phyloP scores from a whole-genome alignment of 2,797 vertebrate species.

The Helicolenus hilgendorfi region DNA sequence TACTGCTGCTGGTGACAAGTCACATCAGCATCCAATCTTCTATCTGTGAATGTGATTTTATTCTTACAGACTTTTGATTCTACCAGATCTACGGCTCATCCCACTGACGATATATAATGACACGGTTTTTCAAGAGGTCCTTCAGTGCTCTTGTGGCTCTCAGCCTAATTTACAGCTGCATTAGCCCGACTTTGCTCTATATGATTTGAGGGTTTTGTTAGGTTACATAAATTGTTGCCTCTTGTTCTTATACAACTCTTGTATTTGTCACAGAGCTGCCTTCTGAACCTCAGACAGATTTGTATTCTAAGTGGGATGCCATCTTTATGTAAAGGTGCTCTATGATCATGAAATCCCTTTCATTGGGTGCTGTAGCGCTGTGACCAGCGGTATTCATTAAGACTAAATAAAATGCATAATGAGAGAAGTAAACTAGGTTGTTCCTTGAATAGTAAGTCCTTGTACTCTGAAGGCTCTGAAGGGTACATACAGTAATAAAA shows the following conservation, averaged over 20 bases:
- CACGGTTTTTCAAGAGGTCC: slow-evolving; percentile 19
- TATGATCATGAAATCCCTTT: slow-evolving; percentile 50
- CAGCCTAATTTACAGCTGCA: slow-evolving; percentile 22
- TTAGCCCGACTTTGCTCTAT: slow-evolving; percentile 25
- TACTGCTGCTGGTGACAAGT: neutral
- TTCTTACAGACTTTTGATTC: slow-evolving; percentile 24
- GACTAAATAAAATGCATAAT: slow-evolving; percentile 53
- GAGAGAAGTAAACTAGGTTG: slow-evolving; percentile 51
- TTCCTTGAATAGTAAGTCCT: slow-evolving; percentile 43
- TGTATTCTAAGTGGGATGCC: slow-evolving; percentile 35
- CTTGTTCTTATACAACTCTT: slow-evolving; percentile 20
- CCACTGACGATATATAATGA: neutral
- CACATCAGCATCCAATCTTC: slow-evolving; percentile 2
- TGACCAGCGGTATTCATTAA: slow-evolving; percentile 59
- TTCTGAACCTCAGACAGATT: slow-evolving; percentile 29
- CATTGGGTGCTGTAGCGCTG: slow-evolving; percentile 34
- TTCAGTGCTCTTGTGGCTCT: slow-evolving; percentile 20
- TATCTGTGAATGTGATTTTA: slow-evolving; percentile 20
- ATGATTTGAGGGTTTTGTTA: slow-evolving; percentile 2
- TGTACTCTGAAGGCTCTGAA: slow-evolving; percentile 5
- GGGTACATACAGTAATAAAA: slow-evolving; percentile 11
- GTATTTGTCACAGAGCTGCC: slow-evolving; percentile 13
- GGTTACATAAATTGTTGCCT: slow-evolving; percentile 26
- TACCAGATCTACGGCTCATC: slow-evolving; percentile 13
- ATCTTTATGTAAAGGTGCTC: slow-evolving; percentile 56